A percentile compares a stretch with the other conserved stretches of the same genome.
Evolutionary conservation across 1,140 invertebrate species (phyloP).

Genomic region (Papilio helenus): DNA sequence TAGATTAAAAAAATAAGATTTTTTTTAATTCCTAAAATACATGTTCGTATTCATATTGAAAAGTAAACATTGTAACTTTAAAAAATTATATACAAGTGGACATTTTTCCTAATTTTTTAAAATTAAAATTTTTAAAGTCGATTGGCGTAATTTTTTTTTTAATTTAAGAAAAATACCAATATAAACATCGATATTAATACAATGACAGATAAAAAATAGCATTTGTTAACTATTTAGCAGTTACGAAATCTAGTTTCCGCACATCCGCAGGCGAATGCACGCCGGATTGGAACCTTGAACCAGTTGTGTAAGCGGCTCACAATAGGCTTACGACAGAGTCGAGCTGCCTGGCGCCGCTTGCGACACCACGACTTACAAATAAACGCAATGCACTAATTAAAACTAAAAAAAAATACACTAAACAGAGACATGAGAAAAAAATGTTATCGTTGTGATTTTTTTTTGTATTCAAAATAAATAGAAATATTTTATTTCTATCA

Average conservation of each 20-base stretch:
- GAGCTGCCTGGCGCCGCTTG: conserved; percentile 71
- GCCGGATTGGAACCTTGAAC: conserved; percentile 78
- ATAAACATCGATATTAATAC: not conserved
- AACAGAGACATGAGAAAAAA: not conserved
- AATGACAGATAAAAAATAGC: not conserved
- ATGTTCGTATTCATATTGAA: not conserved
- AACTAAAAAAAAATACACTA: conserved; percentile 33
- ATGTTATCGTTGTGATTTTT: not conserved
- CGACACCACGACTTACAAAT: conserved; percentile 53
- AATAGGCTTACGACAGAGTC: conserved; percentile 76
- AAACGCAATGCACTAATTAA: conserved; percentile 34
- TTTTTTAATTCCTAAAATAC: no score
- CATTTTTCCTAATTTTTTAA: not conserved
- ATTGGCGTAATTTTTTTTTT: not conserved
- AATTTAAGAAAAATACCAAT: no score
- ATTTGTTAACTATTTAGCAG: conserved; percentile 15
- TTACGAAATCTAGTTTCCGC: conserved; percentile 63
- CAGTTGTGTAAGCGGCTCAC: conserved; percentile 78
- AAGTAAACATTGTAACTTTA: not conserved
- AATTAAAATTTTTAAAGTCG: not conserved
- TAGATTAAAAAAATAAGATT: not conserved
- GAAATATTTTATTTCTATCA: not conserved
- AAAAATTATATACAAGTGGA: not conserved
- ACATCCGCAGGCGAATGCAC: conserved; percentile 77
- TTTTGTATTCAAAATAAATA: not conserved